A percentile compares a stretch with the other conserved stretches of the same genome.
Evolutionary conservation across 2,888 invertebrate species (phyloP).

Genomic region (Pyralis farinalis): DNA sequence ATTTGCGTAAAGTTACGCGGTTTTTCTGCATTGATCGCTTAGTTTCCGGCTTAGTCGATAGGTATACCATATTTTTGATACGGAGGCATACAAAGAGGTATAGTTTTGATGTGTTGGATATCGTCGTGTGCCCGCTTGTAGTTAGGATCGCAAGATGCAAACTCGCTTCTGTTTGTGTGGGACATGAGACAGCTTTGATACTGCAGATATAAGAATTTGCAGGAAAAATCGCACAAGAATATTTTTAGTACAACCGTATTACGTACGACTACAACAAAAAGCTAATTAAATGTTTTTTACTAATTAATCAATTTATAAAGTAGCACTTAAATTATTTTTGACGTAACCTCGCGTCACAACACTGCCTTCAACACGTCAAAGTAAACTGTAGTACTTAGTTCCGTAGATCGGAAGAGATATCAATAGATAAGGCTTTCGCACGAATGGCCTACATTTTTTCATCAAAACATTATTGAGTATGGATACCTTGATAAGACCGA

Average conservation of each 20-base stretch:
- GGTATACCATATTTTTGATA: slow-evolving; percentile 30
- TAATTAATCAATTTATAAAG: too few relatives aligned
- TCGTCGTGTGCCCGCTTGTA: slow-evolving; percentile 70
- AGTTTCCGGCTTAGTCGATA: slow-evolving; percentile 43
- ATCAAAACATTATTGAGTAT: background rate
- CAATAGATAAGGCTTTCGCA: background rate
- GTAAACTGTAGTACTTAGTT: background rate
- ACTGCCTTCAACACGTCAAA: too few relatives aligned
- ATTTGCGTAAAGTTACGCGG: slow-evolving; percentile 34
- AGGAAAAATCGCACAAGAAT: slow-evolving; percentile 13
- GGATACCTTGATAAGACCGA: too few relatives aligned
- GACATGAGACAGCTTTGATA: slow-evolving; percentile 35
- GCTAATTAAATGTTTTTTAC: too few relatives aligned
- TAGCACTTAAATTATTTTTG: too few relatives aligned
- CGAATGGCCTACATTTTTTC: background rate
- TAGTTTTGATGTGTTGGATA: slow-evolving; percentile 71
- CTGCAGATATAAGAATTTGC: slow-evolving; percentile 13
- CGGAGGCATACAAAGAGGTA: slow-evolving; percentile 60
- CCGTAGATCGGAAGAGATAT: background rate
- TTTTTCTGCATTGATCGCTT: slow-evolving; percentile 52
- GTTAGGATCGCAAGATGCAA: slow-evolving; percentile 55
- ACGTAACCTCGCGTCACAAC: too few relatives aligned
- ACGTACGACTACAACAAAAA: too few relatives aligned
- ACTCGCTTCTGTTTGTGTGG: slow-evolving; percentile 62
- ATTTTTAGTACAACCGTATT: too few relatives aligned